Evolutionary conservation across 2,888 invertebrate species (phyloP).

Genomic region (Apodemia zela): DNA sequence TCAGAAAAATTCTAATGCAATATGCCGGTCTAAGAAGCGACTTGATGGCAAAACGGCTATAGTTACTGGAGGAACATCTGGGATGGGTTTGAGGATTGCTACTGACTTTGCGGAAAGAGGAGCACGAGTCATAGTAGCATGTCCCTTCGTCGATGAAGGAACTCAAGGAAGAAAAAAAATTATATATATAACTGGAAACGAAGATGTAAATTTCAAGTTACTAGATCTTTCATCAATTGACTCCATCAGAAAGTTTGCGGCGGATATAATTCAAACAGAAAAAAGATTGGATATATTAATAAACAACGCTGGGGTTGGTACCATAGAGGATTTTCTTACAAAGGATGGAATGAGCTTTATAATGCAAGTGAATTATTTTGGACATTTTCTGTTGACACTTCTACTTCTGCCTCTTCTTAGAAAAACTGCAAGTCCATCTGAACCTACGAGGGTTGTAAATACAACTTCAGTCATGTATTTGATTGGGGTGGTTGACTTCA

Average conservation of each 20-base stretch:
- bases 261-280: constrained; percentile 35
- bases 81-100: constrained; percentile 66
- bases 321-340: constrained; percentile 75
- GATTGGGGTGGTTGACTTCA: constrained; percentile 82
- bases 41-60: constrained; percentile 59
- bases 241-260: constrained; percentile 47
- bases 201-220: constrained; percentile 84
- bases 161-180: constrained; percentile 78
- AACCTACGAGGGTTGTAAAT: constrained; percentile 85
- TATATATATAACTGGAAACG: constrained; percentile 82
- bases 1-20: constrained; percentile 62
- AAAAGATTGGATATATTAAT: constrained; percentile 87
- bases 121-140: constrained; percentile 63
- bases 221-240: constrained; percentile 87
- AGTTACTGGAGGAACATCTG: constrained; percentile 65
- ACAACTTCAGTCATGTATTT: constrained; percentile 87
- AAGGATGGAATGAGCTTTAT: constrained; percentile 90
- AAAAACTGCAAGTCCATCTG: constrained; percentile 63
- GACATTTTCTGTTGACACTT: constrained; percentile 93
- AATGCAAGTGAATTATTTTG: constrained; percentile 95
- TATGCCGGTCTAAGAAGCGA: constrained; percentile 61
- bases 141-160: constrained; percentile 63
- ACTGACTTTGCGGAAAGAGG: constrained; percentile 62
- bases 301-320: constrained; percentile 91
- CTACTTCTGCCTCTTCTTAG: constrained; percentile 89